phyloP scores from a whole-genome alignment of 2,888 invertebrate genomes.

The Odontocolon sp. region DNA sequence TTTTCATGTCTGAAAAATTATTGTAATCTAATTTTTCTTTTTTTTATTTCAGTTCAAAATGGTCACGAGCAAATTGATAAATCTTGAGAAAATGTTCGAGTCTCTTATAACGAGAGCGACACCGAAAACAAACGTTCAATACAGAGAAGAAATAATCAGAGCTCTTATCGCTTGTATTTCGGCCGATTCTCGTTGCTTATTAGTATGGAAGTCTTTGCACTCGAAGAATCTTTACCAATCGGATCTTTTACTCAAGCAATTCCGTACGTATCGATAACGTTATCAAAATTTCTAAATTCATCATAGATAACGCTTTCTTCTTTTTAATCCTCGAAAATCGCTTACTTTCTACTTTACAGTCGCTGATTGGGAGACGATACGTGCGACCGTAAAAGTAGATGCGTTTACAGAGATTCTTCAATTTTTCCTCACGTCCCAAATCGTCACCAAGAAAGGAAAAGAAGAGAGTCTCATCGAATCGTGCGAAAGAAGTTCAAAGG shows the following conservation, averaged over 20 bases:
- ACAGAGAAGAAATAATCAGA: slow-evolving; percentile 83
- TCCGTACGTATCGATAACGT: slow-evolving; percentile 81
- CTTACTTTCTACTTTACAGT: slow-evolving; percentile 71
- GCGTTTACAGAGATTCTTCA: slow-evolving; percentile 81
- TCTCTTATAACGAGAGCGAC: slow-evolving; percentile 85
- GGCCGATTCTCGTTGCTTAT: slow-evolving; percentile 85
- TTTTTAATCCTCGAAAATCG: slow-evolving; percentile 58
- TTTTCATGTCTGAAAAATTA: background rate
- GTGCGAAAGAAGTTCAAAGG: slow-evolving; percentile 69
- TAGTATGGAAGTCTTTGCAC: slow-evolving; percentile 87
- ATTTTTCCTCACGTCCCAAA: slow-evolving; percentile 80
- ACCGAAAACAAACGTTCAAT: slow-evolving; percentile 82
- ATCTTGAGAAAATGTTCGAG: slow-evolving; percentile 83
- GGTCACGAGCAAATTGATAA: slow-evolving; percentile 76
- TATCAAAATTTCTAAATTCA: slow-evolving; percentile 65
- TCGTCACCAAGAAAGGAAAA: slow-evolving; percentile 80
- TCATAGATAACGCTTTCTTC: background rate
- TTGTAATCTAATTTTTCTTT: slow-evolving; percentile 48
- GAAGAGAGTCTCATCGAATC: slow-evolving; percentile 77
- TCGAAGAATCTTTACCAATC: slow-evolving; percentile 86
- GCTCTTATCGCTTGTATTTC: slow-evolving; percentile 84
- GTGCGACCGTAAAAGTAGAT: slow-evolving; percentile 78
- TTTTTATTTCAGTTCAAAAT: slow-evolving; percentile 74
- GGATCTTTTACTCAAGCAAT: slow-evolving; percentile 84
- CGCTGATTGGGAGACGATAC: slow-evolving; percentile 79